Conservation (phyloP, 92 coral and sea anemone species). For the Metridium senile region DNA sequence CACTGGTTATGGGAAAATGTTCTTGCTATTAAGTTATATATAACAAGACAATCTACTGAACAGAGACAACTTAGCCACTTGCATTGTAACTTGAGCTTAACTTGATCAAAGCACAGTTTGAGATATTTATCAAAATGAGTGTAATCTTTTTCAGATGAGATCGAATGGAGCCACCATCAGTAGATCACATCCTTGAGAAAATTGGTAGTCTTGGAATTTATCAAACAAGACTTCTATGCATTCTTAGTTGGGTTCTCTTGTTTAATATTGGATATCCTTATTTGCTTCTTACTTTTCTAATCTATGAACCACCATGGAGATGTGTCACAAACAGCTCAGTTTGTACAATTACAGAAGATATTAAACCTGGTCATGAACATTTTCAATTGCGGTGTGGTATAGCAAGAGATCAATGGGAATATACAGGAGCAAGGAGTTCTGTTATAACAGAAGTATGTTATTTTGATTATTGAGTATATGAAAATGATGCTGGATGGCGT, state of each 20-base stretch:
- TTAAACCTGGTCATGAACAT: constrained; percentile 50
- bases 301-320: constrained; percentile 82
- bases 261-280: constrained; percentile 67
- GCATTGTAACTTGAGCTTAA: too few species aligned
- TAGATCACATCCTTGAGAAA: constrained; percentile 59
- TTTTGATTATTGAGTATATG: neutral
- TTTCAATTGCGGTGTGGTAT: constrained; percentile 72
- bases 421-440: constrained; percentile 62
- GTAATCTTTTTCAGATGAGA: neutral
- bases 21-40: too few species aligned
- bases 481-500: too few species aligned
- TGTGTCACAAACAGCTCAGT: constrained; percentile 65
- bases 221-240: constrained; percentile 59
- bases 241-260: constrained; percentile 46
- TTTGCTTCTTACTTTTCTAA: constrained; percentile 70
- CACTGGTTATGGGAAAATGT: too few species aligned
- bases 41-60: too few species aligned
- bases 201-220: constrained; percentile 78
- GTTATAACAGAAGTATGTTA: constrained; percentile 74
- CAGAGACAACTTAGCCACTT: too few species aligned
- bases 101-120: neutral
- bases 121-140: too few species aligned
- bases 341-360: constrained; percentile 50
- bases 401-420: constrained; percentile 74
- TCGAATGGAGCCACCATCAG: constrained; percentile 41